Evolutionary conservation across 1,140 invertebrate genomes (phyloP).

Genomic region (silkworm (Bombyx mori)): DNA sequence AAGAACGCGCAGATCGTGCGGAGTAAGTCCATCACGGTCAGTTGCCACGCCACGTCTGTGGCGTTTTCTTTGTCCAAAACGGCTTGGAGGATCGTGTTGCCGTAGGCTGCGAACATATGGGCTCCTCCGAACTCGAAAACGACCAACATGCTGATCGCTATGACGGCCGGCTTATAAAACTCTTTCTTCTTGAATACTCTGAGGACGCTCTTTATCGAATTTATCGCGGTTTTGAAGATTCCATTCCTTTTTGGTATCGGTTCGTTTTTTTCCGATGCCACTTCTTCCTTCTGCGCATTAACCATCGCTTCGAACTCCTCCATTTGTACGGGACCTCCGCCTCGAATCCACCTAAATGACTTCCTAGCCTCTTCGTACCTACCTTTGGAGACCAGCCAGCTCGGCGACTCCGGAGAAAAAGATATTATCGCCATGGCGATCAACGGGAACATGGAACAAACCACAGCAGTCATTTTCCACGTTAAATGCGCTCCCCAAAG

Average conservation of each 20-base stretch:
- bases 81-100: conserved; percentile 49
- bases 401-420: conserved; percentile 55
- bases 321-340: conserved; percentile 35
- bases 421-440: conserved; percentile 56
- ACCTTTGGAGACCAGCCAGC: conserved; percentile 56
- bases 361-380: conserved; percentile 51
- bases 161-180: conserved; percentile 56
- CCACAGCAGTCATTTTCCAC: conserved; percentile 53
- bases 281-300: conserved; percentile 39
- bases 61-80: conserved; percentile 45
- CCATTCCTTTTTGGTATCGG: conserved; percentile 28
- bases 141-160: conserved; percentile 60
- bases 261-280: conserved; percentile 22
- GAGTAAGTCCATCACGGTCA: conserved; percentile 55
- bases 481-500: conserved; percentile 54
- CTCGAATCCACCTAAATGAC: conserved; percentile 56
- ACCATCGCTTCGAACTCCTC: conserved; percentile 55
- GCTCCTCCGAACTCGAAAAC: conserved; percentile 61
- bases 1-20: conserved; percentile 55
- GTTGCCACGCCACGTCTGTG: conserved; percentile 55
- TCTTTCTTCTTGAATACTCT: conserved; percentile 61
- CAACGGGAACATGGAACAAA: conserved; percentile 49
- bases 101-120: conserved; percentile 59
- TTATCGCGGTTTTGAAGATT: conserved; percentile 24
- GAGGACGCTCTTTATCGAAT: conserved; percentile 37